phyloP scores from a whole-genome alignment of 2,888 invertebrate species.

The Merodon equestris region DNA sequence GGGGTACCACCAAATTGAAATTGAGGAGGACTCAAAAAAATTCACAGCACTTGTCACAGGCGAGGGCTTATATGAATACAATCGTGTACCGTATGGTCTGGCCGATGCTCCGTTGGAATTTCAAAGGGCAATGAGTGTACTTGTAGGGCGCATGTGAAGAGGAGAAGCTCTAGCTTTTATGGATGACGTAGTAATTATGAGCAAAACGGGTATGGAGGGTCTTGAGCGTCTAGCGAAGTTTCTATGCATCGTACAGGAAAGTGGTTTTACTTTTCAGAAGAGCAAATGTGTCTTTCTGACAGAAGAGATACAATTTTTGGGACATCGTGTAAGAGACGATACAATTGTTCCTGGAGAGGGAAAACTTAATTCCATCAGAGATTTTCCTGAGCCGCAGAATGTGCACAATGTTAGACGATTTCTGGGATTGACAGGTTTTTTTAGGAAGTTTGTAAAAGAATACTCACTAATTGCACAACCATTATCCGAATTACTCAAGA shows the following conservation, averaged over 20 bases:
- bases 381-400: conserved; percentile 1
- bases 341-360: background rate
- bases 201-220: conserved; percentile 18
- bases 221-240: background rate
- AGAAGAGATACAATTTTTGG: conserved; percentile 6
- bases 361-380: background rate
- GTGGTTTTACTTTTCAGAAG: background rate
- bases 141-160: background rate
- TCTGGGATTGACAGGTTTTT: conserved; percentile 9
- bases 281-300: conserved; percentile 1
- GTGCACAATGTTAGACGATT: conserved; percentile 6
- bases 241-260: background rate
- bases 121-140: conserved; percentile 1
- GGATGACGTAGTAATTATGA: conserved; percentile 36
- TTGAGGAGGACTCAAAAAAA: conserved; percentile 51
- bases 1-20: conserved; percentile 72
- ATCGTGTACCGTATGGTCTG: conserved; percentile 63
- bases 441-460: conserved; percentile 14
- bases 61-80: conserved; percentile 60
- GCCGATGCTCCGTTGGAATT: conserved; percentile 35
- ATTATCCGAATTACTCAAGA: background rate
- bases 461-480: background rate
- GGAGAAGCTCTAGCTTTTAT: conserved; percentile 4
- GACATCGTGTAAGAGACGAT: background rate
- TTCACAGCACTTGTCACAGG: conserved; percentile 56